Evolutionary conservation across 2,888 invertebrate genomes (phyloP), one percentile per base, ranked within the genome.

Genomic region (Dusona sp.): DNA sequence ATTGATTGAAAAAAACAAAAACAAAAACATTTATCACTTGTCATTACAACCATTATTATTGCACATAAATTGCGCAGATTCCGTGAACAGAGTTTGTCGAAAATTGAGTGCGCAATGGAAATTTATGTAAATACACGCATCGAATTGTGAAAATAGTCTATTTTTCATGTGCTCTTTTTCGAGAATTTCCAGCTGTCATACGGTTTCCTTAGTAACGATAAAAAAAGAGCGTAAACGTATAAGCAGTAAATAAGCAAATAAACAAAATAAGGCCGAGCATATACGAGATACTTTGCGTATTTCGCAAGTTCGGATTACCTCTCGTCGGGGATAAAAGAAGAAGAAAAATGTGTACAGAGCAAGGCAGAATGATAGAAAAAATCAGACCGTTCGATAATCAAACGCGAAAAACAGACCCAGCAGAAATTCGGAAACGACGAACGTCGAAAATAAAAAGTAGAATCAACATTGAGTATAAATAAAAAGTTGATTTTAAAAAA

Each of bases 281-380:
- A 74, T 64, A 72, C 61, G 61, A 22, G 72, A 80, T 80, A 42
- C 64, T 80, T 64, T 80, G 61, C 64, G 36, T 38, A 33, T 38
- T 64, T 42, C 25, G 16, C 48, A 72, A 70, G 79, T 33, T 45
- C 22, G 70, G 48, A 72, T 80, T 72, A 80, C 72, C 72, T 33
- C 22, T 61, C 33, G 22, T 16, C 13, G n/a, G 57, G 13, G 25
- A 54, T 25, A 61, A 74, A 67, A 67, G n/a, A 51, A 51, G 73
- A 29, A 73, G 48, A 70, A 45, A 45, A 54, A 65, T n/a, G 48
- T 13, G 42, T 13, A 7, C 38, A 38, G 7, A 25, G 29, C n/a
- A 0, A 33, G 19, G 33, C 13, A 29, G 25, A 13, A 13, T 29
- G 3, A 57, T 57, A 6, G 65, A 65, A 65, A 45, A 73, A 75